phyloP scores from a whole-genome alignment of 2,113 vertebrate species.

The Pelecanoides urinatrix region DNA sequence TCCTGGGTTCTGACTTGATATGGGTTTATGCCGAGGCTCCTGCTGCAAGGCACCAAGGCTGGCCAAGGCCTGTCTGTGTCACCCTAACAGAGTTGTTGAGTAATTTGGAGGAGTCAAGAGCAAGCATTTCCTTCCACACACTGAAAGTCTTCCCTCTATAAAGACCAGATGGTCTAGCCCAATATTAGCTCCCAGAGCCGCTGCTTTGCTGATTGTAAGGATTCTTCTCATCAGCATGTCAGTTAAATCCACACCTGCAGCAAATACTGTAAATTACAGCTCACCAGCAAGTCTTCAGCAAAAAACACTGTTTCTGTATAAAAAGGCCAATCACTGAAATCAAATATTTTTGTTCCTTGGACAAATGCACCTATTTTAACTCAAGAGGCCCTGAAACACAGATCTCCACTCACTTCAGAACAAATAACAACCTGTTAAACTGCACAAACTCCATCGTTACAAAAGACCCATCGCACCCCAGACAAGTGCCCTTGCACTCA shows the following conservation, averaged over 20 bases:
- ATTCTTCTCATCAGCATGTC: neutral
- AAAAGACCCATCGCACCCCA: neutral
- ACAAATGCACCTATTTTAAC: slow-evolving; percentile 17
- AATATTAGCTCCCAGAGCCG: neutral
- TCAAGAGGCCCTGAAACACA: neutral
- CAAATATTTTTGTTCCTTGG: slow-evolving; percentile 8
- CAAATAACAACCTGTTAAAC: neutral
- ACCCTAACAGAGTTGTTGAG: neutral
- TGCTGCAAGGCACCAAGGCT: neutral
- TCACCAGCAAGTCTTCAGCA: neutral
- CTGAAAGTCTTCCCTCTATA: neutral
- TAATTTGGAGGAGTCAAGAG: neutral
- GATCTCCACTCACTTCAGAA: neutral
- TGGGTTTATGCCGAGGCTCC: neutral
- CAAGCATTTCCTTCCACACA: neutral
- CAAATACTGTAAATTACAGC: slow-evolving; percentile 19
- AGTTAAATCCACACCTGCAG: slow-evolving; percentile 31
- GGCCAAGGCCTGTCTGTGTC: neutral
- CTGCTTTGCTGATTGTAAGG: neutral
- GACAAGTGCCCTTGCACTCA: neutral
- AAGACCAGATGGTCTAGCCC: slow-evolving; percentile 33
- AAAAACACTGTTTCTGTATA: neutral
- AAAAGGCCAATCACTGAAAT: slow-evolving; percentile 20
- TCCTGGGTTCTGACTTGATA: neutral
- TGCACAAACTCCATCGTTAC: neutral